These are phyloP conservation scores for Calameuta idolon DNA, from an alignment of 2,888 invertebrate genomes.

Conservation along the genomic window DNA sequence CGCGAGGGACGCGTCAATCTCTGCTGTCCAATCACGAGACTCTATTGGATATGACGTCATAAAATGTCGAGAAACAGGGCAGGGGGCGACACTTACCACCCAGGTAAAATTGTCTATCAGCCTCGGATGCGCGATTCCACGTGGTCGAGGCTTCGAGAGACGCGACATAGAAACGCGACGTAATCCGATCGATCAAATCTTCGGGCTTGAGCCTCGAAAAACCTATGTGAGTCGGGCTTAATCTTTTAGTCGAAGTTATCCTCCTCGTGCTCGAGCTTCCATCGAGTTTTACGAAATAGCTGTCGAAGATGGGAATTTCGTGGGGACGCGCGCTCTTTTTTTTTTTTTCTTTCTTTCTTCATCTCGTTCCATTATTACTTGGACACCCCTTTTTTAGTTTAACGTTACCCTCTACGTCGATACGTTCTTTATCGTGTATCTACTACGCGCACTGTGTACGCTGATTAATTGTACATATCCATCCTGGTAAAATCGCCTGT, in stretches of 20 bases:
- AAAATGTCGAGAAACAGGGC: slow-evolving; percentile 38
- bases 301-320: background rate
- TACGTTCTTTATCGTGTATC: background rate
- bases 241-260: background rate
- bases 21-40: slow-evolving; percentile 38
- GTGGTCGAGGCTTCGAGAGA: background rate
- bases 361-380: background rate
- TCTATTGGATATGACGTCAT: slow-evolving; percentile 52
- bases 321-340: background rate
- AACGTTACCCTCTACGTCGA: background rate
- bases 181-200: background rate
- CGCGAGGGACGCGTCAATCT: slow-evolving; percentile 35
- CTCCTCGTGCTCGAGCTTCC: background rate
- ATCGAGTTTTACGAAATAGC: background rate
- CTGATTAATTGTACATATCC: background rate
- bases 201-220: background rate
- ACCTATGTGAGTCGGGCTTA: background rate
- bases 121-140: slow-evolving; percentile 1
- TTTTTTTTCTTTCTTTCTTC: too few relatives aligned
- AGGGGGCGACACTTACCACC: background rate
- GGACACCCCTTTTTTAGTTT: background rate
- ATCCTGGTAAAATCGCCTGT: background rate
- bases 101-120: slow-evolving; percentile 19
- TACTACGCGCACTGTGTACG: background rate
- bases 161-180: background rate